Evolutionary conservation across 2,797 vertebrate species (phyloP).

Genomic region (Alectoris magna): DNA sequence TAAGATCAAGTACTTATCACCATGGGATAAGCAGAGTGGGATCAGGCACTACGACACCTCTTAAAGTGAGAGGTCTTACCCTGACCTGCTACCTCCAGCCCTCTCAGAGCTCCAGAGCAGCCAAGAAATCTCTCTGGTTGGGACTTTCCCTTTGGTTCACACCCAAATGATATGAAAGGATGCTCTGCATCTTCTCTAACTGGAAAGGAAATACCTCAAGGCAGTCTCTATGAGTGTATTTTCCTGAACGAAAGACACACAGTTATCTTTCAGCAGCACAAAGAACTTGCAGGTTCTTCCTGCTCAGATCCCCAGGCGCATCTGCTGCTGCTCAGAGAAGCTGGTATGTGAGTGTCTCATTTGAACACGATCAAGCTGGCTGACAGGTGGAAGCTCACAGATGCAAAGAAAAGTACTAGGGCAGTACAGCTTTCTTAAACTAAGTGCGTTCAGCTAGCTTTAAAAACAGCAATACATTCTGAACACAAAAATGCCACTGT

Average conservation of each 20-base stretch:
- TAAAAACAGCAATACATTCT: conserved; percentile 34
- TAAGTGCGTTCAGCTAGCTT: conserved; percentile 46
- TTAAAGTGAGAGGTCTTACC: neutral
- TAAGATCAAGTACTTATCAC: neutral
- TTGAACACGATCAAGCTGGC: conserved; percentile 10
- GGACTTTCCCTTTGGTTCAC: neutral
- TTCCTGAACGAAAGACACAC: neutral
- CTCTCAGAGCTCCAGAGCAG: neutral
- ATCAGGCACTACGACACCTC: neutral
- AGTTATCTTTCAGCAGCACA: neutral
- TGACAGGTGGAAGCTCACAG: conserved; percentile 42
- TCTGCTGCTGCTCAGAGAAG: neutral
- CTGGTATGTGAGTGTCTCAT: neutral
- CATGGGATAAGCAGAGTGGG: neutral
- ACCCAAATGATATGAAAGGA: fast-evolving
- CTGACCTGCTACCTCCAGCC: neutral
- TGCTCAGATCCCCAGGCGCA: neutral
- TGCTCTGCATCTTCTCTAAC: neutral
- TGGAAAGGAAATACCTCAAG: neutral
- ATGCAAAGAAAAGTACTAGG: conserved; percentile 37
- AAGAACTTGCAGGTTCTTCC: neutral
- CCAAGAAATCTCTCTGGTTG: neutral
- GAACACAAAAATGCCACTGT: conserved; percentile 62
- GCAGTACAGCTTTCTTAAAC: conserved; percentile 48
- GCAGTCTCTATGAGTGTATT: neutral